Percentiles rank a stretch among this genome's conserved stretches.
phyloP scores from a whole-genome alignment of 2,888 invertebrate species.

The Hirudinaria manillensis region DNA sequence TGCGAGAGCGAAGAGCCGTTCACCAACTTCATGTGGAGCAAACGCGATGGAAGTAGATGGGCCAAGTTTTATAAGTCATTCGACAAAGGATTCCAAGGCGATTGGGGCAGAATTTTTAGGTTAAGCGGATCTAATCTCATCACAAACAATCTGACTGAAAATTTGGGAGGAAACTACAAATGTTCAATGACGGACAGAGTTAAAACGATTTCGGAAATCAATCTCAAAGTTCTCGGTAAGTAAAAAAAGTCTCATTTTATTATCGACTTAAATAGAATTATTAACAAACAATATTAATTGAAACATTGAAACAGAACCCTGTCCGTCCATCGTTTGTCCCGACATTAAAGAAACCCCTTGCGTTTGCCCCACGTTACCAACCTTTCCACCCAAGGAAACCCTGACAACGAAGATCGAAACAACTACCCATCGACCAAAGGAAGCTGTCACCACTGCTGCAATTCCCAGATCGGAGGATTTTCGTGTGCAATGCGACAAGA shows the following conservation, averaged over 20 bases:
- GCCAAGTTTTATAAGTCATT: background rate
- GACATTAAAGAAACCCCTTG: too few relatives aligned
- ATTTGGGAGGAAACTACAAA: background rate
- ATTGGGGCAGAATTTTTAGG: background rate
- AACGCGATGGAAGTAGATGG: background rate
- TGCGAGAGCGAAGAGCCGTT: background rate
- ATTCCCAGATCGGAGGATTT: too few relatives aligned
- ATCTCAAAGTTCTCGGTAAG: conserved; percentile 1
- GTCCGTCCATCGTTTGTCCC: too few relatives aligned
- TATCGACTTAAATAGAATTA: too few relatives aligned
- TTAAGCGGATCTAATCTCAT: background rate
- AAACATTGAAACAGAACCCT: too few relatives aligned
- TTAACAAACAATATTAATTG: too few relatives aligned
- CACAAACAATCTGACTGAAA: background rate
- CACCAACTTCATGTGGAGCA: background rate
- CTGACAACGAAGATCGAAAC: too few relatives aligned
- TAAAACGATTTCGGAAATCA: background rate
- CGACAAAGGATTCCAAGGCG: background rate
- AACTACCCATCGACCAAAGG: too few relatives aligned
- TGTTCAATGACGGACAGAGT: background rate
- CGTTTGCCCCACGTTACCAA: too few relatives aligned
- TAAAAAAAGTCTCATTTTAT: background rate
- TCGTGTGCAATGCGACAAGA: too few relatives aligned
- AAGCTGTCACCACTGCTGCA: too few relatives aligned
- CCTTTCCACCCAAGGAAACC: too few relatives aligned